Evolutionary conservation across 2,888 invertebrate genomes (phyloP).

Genomic region (Caradrina clavipalpis): DNA sequence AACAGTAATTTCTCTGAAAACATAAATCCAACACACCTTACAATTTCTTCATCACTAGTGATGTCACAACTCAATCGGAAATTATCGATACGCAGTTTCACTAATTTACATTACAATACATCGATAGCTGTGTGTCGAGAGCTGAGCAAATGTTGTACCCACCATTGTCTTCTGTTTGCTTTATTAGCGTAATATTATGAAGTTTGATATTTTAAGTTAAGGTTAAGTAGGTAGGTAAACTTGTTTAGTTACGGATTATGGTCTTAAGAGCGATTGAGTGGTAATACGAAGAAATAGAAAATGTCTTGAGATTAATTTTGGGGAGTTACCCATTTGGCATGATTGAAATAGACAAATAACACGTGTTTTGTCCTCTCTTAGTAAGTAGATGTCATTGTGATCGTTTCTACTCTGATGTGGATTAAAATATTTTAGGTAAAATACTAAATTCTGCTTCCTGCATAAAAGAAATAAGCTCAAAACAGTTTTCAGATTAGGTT

Average conservation of each 20-base stretch:
- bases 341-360: no score
- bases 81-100: slow-evolving; percentile 62
- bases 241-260: slow-evolving; percentile 40
- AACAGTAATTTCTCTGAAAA: no score
- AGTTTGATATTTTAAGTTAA: slow-evolving; percentile 26
- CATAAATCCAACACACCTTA: background rate
- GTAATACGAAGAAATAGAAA: background rate
- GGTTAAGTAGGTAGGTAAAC: slow-evolving; percentile 16
- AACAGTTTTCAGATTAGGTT: no score
- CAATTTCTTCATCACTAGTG: slow-evolving; percentile 52
- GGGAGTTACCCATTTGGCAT: background rate
- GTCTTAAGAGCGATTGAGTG: slow-evolving; percentile 10
- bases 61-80: slow-evolving; percentile 66
- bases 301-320: background rate
- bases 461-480: no score
- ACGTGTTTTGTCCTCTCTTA: no score
- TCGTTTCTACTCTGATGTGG: no score
- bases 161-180: slow-evolving; percentile 57
- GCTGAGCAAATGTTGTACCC: slow-evolving; percentile 57
- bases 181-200: slow-evolving; percentile 36
- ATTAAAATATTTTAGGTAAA: no score
- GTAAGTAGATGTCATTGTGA: no score
- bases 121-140: slow-evolving; percentile 52
- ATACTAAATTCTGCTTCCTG: no score
- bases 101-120: slow-evolving; percentile 67